Evolutionary conservation across 2,113 vertebrate genomes (phyloP).

Genomic region (Gymnocephalus cernua): DNA sequence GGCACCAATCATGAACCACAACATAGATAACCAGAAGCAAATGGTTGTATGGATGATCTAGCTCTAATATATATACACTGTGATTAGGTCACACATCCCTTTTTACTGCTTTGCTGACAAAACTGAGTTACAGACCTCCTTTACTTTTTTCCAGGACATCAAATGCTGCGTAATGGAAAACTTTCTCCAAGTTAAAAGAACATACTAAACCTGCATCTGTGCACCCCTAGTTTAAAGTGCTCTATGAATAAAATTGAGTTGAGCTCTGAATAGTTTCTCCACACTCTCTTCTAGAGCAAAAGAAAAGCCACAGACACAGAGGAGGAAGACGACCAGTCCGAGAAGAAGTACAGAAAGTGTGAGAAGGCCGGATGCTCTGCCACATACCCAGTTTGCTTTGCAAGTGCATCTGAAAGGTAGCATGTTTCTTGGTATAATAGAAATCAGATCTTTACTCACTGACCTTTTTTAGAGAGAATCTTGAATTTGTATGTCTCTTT

Average conservation of each 20-base stretch:
- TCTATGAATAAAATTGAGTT: too few relatives aligned
- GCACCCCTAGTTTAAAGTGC: too few relatives aligned
- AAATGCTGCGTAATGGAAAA: not conserved
- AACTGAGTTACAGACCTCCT: not conserved
- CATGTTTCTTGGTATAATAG: not conserved
- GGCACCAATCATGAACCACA: too few relatives aligned
- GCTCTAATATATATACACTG: not conserved
- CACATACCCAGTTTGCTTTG: constrained; percentile 95
- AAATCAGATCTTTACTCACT: not conserved
- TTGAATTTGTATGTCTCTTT: constrained; percentile 3
- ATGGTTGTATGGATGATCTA: not conserved
- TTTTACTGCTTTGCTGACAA: not conserved
- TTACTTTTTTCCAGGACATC: not conserved
- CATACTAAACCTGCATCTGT: not conserved
- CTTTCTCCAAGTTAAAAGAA: not conserved
- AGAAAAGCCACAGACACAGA: constrained; percentile 90
- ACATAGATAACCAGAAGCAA: too few relatives aligned
- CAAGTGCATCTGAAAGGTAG: constrained; percentile 96
- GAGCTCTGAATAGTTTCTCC: not conserved
- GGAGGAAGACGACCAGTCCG: constrained; percentile 92
- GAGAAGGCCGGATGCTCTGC: constrained; percentile 97
- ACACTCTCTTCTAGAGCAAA: constrained; percentile 86
- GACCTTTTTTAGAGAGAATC: not conserved
- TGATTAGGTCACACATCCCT: not conserved
- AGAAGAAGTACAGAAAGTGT: constrained; percentile 98